phyloP scores from a whole-genome alignment of 2,797 vertebrate genomes.

The Arctocebus calabarensis region DNA sequence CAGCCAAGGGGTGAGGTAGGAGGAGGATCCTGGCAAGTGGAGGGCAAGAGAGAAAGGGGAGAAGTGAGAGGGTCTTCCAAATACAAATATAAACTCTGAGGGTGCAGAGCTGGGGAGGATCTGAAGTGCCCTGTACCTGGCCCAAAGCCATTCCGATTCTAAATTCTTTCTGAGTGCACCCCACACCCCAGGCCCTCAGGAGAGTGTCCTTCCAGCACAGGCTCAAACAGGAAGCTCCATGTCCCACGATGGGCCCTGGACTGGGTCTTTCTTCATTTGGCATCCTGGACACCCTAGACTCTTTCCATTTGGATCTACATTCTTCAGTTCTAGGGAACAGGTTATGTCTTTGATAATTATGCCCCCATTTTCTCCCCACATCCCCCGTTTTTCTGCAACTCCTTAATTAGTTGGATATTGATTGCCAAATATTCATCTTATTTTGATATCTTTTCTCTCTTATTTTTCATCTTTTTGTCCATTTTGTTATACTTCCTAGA shows the following conservation, averaged over 20 bases:
- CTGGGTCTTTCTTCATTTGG: background rate
- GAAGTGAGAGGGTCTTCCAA: background rate
- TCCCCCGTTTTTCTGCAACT: too few species aligned
- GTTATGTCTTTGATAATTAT: background rate
- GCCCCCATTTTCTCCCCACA: background rate
- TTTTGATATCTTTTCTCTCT: background rate
- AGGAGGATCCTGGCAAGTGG: background rate
- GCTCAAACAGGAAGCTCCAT: background rate
- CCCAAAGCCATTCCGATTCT: background rate
- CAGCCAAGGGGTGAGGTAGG: background rate
- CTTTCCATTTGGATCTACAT: rapidly evolving
- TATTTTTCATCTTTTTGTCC: background rate
- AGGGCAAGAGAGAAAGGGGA: background rate
- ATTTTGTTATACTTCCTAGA: background rate
- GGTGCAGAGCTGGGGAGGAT: background rate
- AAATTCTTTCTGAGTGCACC: too few species aligned
- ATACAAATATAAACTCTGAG: background rate
- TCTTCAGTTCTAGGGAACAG: background rate
- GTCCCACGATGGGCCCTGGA: rapidly evolving
- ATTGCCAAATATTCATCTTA: background rate
- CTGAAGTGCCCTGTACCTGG: background rate
- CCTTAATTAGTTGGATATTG: background rate
- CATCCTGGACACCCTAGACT: background rate
- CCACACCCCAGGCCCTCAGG: background rate
- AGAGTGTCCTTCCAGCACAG: background rate